These are phyloP conservation scores for Apodemus agrarius DNA, from an alignment of 2,797 vertebrate species.

Conservation along the genomic window DNA sequence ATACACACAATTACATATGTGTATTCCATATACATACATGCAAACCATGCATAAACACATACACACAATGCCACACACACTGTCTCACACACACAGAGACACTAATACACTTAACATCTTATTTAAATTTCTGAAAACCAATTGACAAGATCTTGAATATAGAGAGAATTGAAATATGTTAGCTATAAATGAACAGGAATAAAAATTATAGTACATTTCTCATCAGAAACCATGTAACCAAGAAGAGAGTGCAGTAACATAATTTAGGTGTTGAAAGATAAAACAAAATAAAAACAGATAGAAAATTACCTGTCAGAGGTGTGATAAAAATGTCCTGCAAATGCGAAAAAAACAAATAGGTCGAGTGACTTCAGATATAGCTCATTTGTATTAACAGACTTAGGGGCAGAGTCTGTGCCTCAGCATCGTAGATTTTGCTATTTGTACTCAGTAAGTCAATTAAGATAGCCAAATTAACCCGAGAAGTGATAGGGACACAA, in stretches of 20 bases:
- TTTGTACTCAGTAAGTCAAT: not conserved
- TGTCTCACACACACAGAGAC: not conserved
- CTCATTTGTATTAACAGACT: not conserved
- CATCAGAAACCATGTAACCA: not conserved
- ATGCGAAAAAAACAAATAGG: not conserved
- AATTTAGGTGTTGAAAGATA: not conserved
- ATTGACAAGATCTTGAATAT: not conserved
- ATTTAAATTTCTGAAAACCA: not conserved
- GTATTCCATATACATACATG: not conserved
- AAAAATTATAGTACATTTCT: not conserved
- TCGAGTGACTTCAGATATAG: not conserved
- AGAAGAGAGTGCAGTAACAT: not conserved
- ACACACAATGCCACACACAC: not conserved
- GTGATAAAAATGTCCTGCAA: not conserved
- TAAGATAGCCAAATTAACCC: not conserved
- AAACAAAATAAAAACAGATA: not conserved
- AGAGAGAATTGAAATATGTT: not conserved
- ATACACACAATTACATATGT: not conserved
- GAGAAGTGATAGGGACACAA: not conserved
- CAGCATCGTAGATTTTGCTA: not conserved
- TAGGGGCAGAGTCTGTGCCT: constrained; percentile 7
- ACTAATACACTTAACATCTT: not conserved
- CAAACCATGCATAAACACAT: not conserved
- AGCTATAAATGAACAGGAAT: not conserved
- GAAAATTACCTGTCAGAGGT: not conserved